These are phyloP conservation scores for Lordiphosa fenestrarum DNA, from an alignment of 2,888 invertebrate genomes.

Conservation along the genomic window DNA sequence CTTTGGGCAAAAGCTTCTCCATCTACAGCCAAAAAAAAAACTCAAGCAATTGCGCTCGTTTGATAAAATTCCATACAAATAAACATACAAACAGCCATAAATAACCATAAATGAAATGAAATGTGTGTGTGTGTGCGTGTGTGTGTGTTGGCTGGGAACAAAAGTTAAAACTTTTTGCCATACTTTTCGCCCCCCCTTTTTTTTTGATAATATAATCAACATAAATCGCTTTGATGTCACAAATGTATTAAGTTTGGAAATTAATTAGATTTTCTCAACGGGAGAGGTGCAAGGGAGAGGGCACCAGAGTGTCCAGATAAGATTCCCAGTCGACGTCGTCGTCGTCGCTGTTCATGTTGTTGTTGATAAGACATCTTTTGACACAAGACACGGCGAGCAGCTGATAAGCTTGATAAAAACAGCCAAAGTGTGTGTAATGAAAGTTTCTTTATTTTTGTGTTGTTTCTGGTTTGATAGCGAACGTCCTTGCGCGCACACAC, in stretches of 20 bases:
- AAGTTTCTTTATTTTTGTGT: constrained; percentile 39
- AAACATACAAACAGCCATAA: constrained; percentile 32
- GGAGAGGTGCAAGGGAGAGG: constrained; percentile 5
- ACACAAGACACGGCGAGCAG: constrained; percentile 37
- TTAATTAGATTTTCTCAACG: constrained; percentile 61
- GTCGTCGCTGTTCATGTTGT: constrained; percentile 19
- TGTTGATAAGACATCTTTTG: constrained; percentile 57
- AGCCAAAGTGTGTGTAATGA: constrained; percentile 42
- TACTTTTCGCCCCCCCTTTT: neutral
- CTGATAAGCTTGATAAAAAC: constrained; percentile 51
- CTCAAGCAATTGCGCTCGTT: constrained; percentile 22
- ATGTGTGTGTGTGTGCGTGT: constrained; percentile 16
- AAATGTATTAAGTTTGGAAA: constrained; percentile 61
- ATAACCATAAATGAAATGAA: constrained; percentile 51
- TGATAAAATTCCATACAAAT: constrained; percentile 59
- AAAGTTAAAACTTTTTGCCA: constrained; percentile 5
- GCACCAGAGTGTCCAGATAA: constrained; percentile 39
- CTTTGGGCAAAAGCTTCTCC: constrained; percentile 34
- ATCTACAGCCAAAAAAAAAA: constrained; percentile 15
- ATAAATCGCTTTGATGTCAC: constrained; percentile 67
- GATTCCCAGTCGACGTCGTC: constrained; percentile 12
- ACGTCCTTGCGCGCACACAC: constrained; percentile 55
- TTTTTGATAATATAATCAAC: constrained; percentile 47
- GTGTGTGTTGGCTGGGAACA: constrained; percentile 6
- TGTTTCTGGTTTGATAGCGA: constrained; percentile 27